phyloP scores from a whole-genome alignment of 1,140 invertebrate genomes.

The Anastrepha ludens region DNA sequence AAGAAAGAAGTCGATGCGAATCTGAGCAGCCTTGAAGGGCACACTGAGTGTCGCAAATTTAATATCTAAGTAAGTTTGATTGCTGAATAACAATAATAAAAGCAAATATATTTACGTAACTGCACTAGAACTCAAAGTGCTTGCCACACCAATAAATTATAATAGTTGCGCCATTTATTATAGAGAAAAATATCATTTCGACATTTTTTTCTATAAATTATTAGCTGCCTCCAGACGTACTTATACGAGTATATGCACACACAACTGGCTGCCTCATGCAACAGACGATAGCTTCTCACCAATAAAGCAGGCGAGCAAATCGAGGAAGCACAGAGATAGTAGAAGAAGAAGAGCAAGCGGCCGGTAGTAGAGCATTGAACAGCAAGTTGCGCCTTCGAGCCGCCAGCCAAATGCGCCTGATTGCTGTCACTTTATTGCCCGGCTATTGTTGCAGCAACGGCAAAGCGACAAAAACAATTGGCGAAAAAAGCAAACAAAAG shows the following conservation, averaged over 20 bases:
- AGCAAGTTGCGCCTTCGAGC: not conserved
- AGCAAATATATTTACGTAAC: not conserved
- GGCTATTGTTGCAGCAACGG: conserved; percentile 19
- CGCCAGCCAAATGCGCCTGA: conserved; percentile 20
- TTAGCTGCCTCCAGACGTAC: not conserved
- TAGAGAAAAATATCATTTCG: conserved; percentile 11
- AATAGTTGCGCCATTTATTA: conserved; percentile 36
- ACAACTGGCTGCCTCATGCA: not conserved
- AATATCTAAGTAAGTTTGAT: not conserved
- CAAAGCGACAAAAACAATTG: not conserved
- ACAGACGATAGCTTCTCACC: not conserved
- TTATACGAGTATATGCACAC: not conserved
- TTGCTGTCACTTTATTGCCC: conserved; percentile 46
- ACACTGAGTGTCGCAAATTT: not conserved
- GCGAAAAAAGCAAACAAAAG: not conserved
- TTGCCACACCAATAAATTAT: conserved; percentile 29
- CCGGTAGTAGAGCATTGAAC: not conserved
- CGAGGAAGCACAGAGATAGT: not conserved
- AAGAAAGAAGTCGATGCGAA: not conserved
- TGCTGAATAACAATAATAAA: conserved; percentile 30
- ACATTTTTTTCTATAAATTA: conserved; percentile 12
- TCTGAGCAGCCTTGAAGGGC: not conserved
- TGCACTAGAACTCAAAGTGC: conserved; percentile 13
- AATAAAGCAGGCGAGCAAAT: not conserved
- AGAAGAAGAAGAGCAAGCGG: not conserved